A percentile compares a stretch with the other conserved stretches of the same genome.
phyloP scores from a whole-genome alignment of 1,140 invertebrate genomes.

The Papilio helenus region DNA sequence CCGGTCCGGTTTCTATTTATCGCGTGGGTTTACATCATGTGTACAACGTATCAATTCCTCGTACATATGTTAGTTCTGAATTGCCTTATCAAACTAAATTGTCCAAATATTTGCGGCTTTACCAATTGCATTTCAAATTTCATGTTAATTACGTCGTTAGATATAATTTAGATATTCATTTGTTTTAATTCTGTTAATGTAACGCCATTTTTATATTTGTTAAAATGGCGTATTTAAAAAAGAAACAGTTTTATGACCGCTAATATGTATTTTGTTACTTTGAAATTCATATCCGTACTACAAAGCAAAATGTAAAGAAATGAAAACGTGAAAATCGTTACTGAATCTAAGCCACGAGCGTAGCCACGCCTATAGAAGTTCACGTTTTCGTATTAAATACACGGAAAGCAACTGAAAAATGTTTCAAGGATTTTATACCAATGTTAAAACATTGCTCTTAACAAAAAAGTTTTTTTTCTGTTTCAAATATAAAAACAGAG shows the following conservation, averaged over 20 bases:
- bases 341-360: conserved; percentile 1
- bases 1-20: conserved; percentile 19
- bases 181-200: neutral
- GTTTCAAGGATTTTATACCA: conserved; percentile 1
- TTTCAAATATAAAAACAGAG: neutral
- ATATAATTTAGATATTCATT: neutral
- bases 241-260: neutral
- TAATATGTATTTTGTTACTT: neutral
- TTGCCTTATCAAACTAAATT: conserved; percentile 4
- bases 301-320: neutral
- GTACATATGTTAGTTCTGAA: neutral
- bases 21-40: conserved; percentile 8
- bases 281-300: neutral
- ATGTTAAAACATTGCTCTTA: neutral
- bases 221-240: neutral
- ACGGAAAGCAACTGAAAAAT: neutral
- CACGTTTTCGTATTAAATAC: conserved; percentile 9
- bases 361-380: neutral
- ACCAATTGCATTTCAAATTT: neutral
- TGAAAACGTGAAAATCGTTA: neutral
- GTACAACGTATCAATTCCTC: neutral
- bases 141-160: neutral
- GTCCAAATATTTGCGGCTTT: neutral
- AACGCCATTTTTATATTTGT: neutral
- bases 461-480: conserved; percentile 9